Percentiles rank a stretch among this genome's conserved stretches.
Conservation (phyloP, 2,888 invertebrate species). For the Trichopria drosophilae region DNA sequence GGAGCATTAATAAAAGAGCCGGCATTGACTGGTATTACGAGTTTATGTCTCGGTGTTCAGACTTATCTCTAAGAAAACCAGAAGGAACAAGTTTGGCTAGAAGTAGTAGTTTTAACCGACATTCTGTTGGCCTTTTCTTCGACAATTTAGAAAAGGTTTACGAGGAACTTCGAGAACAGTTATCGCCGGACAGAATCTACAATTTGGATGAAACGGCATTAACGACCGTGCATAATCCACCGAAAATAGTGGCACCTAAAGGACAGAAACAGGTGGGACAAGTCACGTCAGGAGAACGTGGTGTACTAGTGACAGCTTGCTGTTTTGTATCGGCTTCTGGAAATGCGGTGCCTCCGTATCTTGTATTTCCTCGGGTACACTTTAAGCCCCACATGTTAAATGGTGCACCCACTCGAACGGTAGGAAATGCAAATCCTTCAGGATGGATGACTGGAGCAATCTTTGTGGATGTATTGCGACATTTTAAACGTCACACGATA, state of each 20-base stretch:
- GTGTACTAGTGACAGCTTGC: constrained; percentile 46
- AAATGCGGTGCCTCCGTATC: constrained; percentile 46
- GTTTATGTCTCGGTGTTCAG: constrained; percentile 42
- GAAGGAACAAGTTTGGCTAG: constrained; percentile 44
- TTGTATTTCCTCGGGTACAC: constrained; percentile 48
- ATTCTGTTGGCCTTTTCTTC: constrained; percentile 40
- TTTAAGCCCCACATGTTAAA: constrained; percentile 42
- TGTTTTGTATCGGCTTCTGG: constrained; percentile 43
- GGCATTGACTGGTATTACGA: constrained; percentile 44
- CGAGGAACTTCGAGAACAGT: constrained; percentile 30
- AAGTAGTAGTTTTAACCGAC: constrained; percentile 41
- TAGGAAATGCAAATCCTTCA: constrained; percentile 37
- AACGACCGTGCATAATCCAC: no score
- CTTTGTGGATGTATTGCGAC: constrained; percentile 32
- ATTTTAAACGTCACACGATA: constrained; percentile 33
- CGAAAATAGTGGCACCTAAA: constrained; percentile 48
- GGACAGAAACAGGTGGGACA: constrained; percentile 51
- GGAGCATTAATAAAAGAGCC: no score
- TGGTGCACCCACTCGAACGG: constrained; percentile 40
- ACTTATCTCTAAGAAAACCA: constrained; percentile 39
- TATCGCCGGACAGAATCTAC: constrained; percentile 35
- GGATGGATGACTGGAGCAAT: constrained; percentile 42
- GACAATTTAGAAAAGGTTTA: constrained; percentile 12
- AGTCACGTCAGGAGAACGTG: constrained; percentile 50
- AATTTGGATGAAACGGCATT: constrained; percentile 41